Percentiles rank a stretch among this genome's conserved stretches.
These are phyloP conservation scores for Colius striatus DNA, from an alignment of 2,113 vertebrate genomes.

Conservation along the genomic window DNA sequence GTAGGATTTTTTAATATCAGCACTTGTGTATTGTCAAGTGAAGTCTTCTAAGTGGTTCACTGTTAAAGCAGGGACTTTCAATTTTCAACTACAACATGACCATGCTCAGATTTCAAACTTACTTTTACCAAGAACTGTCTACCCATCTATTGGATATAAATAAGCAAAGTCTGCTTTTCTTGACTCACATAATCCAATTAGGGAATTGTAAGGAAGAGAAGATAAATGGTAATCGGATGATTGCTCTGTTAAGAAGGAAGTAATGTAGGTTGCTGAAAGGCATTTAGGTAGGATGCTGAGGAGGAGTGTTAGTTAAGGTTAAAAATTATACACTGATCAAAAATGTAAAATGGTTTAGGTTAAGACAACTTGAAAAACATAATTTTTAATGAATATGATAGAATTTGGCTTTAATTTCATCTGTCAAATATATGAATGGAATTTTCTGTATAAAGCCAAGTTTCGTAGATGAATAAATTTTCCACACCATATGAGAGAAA, in stretches of 20 bases:
- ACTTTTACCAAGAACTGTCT: not conserved
- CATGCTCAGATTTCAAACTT: not conserved
- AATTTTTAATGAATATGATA: not conserved
- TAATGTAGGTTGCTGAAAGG: not conserved
- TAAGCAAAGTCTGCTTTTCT: not conserved
- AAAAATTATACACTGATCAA: not conserved
- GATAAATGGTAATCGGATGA: not conserved
- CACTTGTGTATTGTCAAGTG: not conserved
- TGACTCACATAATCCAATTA: not conserved
- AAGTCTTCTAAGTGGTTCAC: not conserved
- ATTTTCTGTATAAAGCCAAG: not conserved
- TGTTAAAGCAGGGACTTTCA: not conserved
- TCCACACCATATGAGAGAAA: not conserved
- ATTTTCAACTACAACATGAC: not conserved
- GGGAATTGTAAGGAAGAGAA: not conserved
- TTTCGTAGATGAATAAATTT: rapidly evolving
- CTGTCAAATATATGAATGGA: not conserved
- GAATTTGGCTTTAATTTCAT: not conserved
- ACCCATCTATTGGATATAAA: not conserved
- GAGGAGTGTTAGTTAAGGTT: not conserved
- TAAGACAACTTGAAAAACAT: not conserved
- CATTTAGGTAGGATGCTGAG: not conserved
- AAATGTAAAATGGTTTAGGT: not conserved
- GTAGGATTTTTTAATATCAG: not conserved
- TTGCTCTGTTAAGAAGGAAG: not conserved